These are phyloP conservation scores for Allophyes oxyacanthae DNA, from an alignment of 2,888 invertebrate species.

Conservation along the genomic window DNA sequence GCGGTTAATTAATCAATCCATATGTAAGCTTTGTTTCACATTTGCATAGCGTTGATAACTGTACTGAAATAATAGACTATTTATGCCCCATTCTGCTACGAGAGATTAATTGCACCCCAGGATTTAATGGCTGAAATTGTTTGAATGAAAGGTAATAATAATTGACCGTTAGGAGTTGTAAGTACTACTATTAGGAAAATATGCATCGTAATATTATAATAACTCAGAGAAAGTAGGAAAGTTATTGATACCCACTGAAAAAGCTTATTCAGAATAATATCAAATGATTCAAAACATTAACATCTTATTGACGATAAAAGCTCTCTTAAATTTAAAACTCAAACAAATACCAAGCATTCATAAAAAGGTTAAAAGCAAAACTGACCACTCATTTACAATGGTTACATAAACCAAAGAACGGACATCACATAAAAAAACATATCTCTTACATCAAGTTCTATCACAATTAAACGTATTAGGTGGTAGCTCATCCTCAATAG, in stretches of 20 bases:
- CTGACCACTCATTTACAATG: slow-evolving; percentile 57
- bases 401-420: slow-evolving; percentile 58
- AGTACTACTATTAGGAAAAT: slow-evolving; percentile 11
- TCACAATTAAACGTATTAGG: slow-evolving; percentile 72
- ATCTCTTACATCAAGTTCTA: slow-evolving; percentile 74
- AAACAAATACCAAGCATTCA: slow-evolving; percentile 17
- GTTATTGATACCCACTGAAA: slow-evolving; percentile 2
- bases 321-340: slow-evolving; percentile 6
- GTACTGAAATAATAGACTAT: slow-evolving; percentile 43
- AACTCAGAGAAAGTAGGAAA: slow-evolving; percentile 9
- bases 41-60: slow-evolving; percentile 56
- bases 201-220: slow-evolving; percentile 10
- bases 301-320: slow-evolving; percentile 24
- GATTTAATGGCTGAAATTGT: slow-evolving; percentile 27
- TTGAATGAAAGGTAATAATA: slow-evolving; percentile 33
- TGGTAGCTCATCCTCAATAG: slow-evolving; percentile 73
- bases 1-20: slow-evolving; percentile 82
- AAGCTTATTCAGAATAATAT: slow-evolving; percentile 4
- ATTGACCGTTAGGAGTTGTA: slow-evolving; percentile 24
- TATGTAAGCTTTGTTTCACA: slow-evolving; percentile 65
- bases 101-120: slow-evolving; percentile 36
- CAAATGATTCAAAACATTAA: slow-evolving; percentile 3
- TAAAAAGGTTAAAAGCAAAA: slow-evolving; percentile 48
- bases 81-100: slow-evolving; percentile 23
- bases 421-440: slow-evolving; percentile 61